Base-by-base conservation (phyloP, 2,888 invertebrate species). In the Apantesis nais region DNA sequence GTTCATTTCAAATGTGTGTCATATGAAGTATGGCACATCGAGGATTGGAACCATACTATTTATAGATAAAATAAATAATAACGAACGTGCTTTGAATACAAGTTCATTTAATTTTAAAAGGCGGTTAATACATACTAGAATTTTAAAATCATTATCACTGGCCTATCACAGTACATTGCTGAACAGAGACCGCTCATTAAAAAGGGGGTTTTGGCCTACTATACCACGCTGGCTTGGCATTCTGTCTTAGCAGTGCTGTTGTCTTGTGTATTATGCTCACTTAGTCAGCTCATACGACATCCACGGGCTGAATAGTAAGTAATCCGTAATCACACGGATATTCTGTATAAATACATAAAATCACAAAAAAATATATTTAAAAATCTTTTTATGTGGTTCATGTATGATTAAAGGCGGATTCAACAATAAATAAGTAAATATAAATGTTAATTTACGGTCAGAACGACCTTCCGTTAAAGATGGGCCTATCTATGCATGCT, bases 401-500 rank as follows among this genome's bases (percentile, higher is more conserved):
- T 65, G 70, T 69, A 52, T 52, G 60, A 34, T 16, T 29, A 1
- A 16, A 16, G 0, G 63, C 70, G 66, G 34, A 63, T 74, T 61
- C 62, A 67, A 74, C 63, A 74, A 67, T 60, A 68, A 48, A 31
- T 67, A 63, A 67, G 77, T 71, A 68, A 78, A 77, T 66, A 79
- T 78, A 75, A 72, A 75, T 83, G 79, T 69, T 76, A 81, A 83
- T 84, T 70, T 78, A 81, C 61, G 66, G 70, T 48, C 62, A 25
- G 31, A 22, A 31, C 64, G 78, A 75, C 83, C 83, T 84, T 81
- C 67, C 1, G 8, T 34, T 16, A 61, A 64, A n/a, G 71, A 71
- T 73, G 74, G 16, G 72, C 66, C 69, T 61, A 67, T 74, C 69
- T 74, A 63, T 55, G 61, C 48, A 74, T 75, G 74, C 76, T 77